These are phyloP conservation scores for Formica aserva DNA, from an alignment of 2,888 invertebrate genomes.

Conservation along the genomic window DNA sequence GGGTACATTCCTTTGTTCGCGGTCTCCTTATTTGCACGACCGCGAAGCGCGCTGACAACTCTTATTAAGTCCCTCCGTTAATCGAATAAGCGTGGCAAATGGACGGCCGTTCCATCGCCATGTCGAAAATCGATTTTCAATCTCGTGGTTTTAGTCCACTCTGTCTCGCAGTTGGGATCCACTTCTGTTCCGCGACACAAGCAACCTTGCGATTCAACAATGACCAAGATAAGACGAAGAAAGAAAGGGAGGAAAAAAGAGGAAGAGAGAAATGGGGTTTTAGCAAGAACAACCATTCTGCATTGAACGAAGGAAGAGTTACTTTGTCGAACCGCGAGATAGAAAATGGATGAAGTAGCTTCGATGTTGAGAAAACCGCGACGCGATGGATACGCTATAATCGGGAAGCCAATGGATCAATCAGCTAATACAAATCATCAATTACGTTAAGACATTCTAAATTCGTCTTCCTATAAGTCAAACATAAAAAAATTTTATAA, in stretches of 20 bases:
- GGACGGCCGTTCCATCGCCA: conserved; percentile 34
- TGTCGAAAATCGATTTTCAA: conserved; percentile 55
- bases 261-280: conserved; percentile 40
- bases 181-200: conserved; percentile 49
- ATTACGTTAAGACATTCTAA: background rate
- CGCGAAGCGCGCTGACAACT: conserved; percentile 6
- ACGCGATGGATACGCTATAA: background rate
- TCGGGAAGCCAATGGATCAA: background rate
- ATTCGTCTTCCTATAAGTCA: background rate
- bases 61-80: conserved; percentile 41
- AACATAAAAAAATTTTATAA: background rate
- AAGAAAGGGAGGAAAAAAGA: background rate
- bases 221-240: conserved; percentile 49
- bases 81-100: conserved; percentile 51
- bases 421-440: background rate
- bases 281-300: conserved; percentile 43
- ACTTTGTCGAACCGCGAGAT: conserved; percentile 28
- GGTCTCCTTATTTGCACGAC: conserved; percentile 14
- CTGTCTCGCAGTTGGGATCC: conserved; percentile 17
- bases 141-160: conserved; percentile 42
- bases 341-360: conserved; percentile 33
- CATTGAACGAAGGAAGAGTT: conserved; percentile 6
- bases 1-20: conserved; percentile 22
- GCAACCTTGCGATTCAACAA: conserved; percentile 45
- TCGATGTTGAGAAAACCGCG: conserved; percentile 26